Evolutionary conservation across 2,888 invertebrate genomes (phyloP), one percentile per base, ranked within the genome.

Genomic region (Drosophila robusta): DNA sequence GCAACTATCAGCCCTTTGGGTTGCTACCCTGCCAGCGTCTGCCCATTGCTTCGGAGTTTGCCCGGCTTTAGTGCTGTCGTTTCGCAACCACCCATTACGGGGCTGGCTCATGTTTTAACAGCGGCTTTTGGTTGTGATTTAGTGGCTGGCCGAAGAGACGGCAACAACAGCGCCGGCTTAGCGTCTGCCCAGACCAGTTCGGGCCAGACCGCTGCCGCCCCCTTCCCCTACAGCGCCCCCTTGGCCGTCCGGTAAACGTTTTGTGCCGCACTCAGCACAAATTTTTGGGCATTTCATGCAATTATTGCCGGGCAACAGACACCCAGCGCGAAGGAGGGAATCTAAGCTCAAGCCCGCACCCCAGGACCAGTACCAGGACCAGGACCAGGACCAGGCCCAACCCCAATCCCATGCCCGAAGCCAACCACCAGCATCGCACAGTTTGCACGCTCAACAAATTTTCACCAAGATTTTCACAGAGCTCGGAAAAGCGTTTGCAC

Each of bases 101-200:
- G 72, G 64, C 69, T 67, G 72, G 75, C 69, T 82, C 88, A 80
- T 87, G 87, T 86, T 89, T 82, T 86, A 85, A 87, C 90, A 87
- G 76, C 87, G 85, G 87, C 90, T 89, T 89, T 88, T 74, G 82
- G 87, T 85, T 88, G 89, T 88, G 87, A 88, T 88, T 88, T 89
- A 89, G 85, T 89, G 89, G 82, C 80, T 70, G 65, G 80, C 76
- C 58, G 49, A 69, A 60, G 68, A 68, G 63, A 55, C 56, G 56
- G 77, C 77, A 61, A 36, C 63, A 46, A 5, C 56, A 38, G 32
- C 38, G 50, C 34, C 82, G 79, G 87, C 85, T 87, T 82, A 87
- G 66, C 72, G 78, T 87, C 81, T 84, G 87, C 69, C 67, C 72
- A 75, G 67, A 75, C 78, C 68, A 67, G 64, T 49, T 65, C 39